A percentile compares a stretch with the other conserved stretches of the same genome.
phyloP scores from a whole-genome alignment of 2,888 invertebrate genomes.

The Serripes groenlandicus region DNA sequence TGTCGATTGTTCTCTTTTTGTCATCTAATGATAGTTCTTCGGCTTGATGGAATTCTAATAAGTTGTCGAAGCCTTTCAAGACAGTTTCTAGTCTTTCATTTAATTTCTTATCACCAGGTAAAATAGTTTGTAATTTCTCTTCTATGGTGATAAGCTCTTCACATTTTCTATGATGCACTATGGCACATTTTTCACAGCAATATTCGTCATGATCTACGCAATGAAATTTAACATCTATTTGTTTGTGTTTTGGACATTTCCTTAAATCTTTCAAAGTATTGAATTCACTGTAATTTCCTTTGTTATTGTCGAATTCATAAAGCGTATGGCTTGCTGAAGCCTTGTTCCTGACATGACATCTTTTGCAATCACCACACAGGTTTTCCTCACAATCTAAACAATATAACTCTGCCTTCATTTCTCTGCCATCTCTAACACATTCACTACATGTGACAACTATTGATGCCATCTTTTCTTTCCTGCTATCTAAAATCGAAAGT shows the following conservation, averaged over 20 bases:
- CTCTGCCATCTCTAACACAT: neutral
- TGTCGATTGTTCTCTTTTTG: neutral
- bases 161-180: neutral
- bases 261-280: neutral
- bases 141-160: neutral
- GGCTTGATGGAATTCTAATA: neutral
- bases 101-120: neutral
- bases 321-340: neutral
- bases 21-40: neutral
- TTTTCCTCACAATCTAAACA: neutral
- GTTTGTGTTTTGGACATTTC: neutral
- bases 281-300: neutral
- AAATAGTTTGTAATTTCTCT: neutral
- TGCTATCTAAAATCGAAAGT: neutral
- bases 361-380: neutral
- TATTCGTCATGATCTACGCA: neutral
- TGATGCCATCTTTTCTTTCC: neutral
- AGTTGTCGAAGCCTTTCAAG: neutral
- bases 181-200: constrained; percentile 7
- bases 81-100: neutral
- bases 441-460: neutral
- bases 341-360: neutral
- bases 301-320: neutral
- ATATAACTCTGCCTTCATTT: neutral
- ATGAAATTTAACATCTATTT: neutral